These are phyloP conservation scores for Hydrolagus colliei DNA, from an alignment of 2,797 vertebrate genomes.

Conservation along the genomic window DNA sequence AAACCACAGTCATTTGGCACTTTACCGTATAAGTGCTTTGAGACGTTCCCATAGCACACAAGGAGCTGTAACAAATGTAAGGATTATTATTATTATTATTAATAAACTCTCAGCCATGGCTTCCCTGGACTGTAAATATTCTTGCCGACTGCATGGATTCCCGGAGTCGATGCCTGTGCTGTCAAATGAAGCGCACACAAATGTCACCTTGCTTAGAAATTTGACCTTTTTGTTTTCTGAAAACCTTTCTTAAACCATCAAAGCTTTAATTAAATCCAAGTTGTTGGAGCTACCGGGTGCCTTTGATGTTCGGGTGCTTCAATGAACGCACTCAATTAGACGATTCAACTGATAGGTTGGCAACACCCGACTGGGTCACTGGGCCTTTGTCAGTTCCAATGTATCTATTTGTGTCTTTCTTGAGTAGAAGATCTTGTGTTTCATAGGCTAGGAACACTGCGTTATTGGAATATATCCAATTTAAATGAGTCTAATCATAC, in stretches of 20 bases:
- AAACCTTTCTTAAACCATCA: background rate
- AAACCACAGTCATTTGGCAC: no score
- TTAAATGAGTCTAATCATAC: background rate
- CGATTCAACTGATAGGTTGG: background rate
- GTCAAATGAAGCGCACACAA: no score
- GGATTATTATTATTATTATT: no score
- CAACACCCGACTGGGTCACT: background rate
- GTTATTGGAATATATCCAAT: background rate
- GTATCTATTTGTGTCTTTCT: slow-evolving; percentile 19
- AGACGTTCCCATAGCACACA: no score
- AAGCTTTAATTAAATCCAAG: background rate
- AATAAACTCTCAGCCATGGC: no score
- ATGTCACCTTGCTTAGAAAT: no score
- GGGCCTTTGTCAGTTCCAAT: background rate
- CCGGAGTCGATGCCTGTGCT: no score
- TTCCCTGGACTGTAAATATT: no score
- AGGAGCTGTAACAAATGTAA: no score
- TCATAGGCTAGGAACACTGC: background rate
- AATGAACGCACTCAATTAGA: slow-evolving; percentile 26
- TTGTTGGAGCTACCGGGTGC: background rate
- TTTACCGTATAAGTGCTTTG: no score
- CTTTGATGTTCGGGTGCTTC: slow-evolving; percentile 11
- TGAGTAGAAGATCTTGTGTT: background rate
- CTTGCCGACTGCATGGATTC: no score
- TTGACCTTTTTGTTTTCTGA: no score